phyloP scores from a whole-genome alignment of 2,797 vertebrate species.

The Adrianichthys oophorus region DNA sequence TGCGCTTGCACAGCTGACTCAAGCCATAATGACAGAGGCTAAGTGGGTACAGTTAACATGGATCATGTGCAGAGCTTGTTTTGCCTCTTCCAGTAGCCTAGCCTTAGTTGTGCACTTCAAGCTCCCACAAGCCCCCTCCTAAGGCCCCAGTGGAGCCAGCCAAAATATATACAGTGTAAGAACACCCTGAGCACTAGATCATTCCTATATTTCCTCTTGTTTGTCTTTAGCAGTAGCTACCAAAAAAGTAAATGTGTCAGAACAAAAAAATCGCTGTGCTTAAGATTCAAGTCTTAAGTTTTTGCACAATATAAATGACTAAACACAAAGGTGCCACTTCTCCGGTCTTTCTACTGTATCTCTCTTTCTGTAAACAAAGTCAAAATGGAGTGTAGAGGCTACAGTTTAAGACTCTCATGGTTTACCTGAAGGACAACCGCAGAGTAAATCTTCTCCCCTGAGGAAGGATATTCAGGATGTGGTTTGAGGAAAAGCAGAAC shows the following conservation, averaged over 20 bases:
- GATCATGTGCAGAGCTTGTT: constrained; percentile 25
- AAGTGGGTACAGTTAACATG: constrained; percentile 31
- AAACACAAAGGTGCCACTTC: constrained; percentile 33
- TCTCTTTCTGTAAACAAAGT: constrained; percentile 37
- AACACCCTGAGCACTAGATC: constrained; percentile 4
- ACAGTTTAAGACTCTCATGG: constrained; percentile 54
- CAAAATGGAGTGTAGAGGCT: constrained; percentile 38
- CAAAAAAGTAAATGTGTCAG: constrained; percentile 5
- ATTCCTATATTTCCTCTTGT: constrained; percentile 2
- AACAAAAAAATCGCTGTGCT: background rate
- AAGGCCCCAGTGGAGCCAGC: constrained; percentile 15
- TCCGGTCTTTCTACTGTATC: constrained; percentile 38
- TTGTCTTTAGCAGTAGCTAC: constrained; percentile 8
- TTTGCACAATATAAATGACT: constrained; percentile 17
- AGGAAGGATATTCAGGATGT: constrained; percentile 73
- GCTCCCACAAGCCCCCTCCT: constrained; percentile 23
- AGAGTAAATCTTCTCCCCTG: constrained; percentile 70
- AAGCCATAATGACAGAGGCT: constrained; percentile 34
- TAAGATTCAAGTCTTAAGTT: constrained; percentile 17
- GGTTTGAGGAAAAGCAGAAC: constrained; percentile 64
- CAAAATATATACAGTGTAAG: constrained; percentile 29
- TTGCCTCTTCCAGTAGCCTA: constrained; percentile 21
- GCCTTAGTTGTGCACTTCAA: constrained; percentile 43
- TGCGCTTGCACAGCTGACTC: constrained; percentile 27
- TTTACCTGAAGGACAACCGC: constrained; percentile 74